Evolutionary conservation across 1,140 invertebrate genomes (phyloP), one percentile per base, ranked within the genome.

Genomic region (Lepidostoma basale): DNA sequence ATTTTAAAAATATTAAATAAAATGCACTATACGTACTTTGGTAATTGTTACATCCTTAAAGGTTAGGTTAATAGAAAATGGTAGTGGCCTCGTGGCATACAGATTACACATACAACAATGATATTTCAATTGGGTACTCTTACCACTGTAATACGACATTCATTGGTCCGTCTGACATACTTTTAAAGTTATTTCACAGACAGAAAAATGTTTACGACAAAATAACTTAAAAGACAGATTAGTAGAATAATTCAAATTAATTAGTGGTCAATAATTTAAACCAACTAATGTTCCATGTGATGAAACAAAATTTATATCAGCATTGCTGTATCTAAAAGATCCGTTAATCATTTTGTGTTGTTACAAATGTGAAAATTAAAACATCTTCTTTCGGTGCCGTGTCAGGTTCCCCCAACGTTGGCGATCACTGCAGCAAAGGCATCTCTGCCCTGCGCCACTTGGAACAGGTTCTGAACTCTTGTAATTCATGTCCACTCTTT

Each of bases 1-100:
- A 16, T 28, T 16, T 36, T 12, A 54, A 28, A 54, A 33, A 28
- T 49, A 10, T 10, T n/a, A n/a, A n/a, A n/a, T n/a, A n/a, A n/a
- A n/a, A n/a, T n/a, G n/a, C n/a, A 16, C 30, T 54, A 16, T 18
- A 20, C 10, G 16, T 54, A 54, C 49, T 54, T 54, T 54, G 49
- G 49, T 54, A 54, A 54, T 54, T 28, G 49, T 54, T 54, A 54
- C 25, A 28, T 18, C 49, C 26, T 54, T 26, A 54, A 9, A 54
- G 26, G 26, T 54, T 54, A 16, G 30, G 30, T 54, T 30, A 14
- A n/a, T n/a, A 54, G 3, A 54, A 16, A 54, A 54, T 54, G 49
- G 49, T 54, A 54, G 23, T 10, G 20, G 49, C 49, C 26, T 18
- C 30, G 26, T 54, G 12, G 23, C n/a, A n/a, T n/a, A 14, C 30